A percentile compares a stretch with the other conserved stretches of the same genome.
Conservation (phyloP, 2,797 vertebrate species). For the Phataginus tricuspis region DNA sequence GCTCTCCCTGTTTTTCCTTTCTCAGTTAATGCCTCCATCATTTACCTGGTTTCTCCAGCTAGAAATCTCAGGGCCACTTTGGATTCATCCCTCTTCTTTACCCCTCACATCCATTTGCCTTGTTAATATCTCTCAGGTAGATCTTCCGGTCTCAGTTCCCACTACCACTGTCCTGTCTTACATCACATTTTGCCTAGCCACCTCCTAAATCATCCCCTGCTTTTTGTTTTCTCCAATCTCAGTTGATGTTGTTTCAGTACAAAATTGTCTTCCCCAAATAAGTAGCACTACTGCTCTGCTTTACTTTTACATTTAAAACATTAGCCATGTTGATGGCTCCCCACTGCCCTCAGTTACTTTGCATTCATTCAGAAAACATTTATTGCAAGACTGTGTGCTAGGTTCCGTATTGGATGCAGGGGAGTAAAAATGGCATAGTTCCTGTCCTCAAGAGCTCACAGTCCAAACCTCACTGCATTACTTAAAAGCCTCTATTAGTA, state of each 20-base stretch:
- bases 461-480: not conserved
- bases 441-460: not conserved
- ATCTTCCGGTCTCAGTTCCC: not conserved
- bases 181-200: not conserved
- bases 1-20: not conserved
- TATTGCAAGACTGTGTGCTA: not conserved
- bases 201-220: not conserved
- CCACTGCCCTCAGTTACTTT: not conserved
- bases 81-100: not conserved
- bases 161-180: not conserved
- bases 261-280: not conserved
- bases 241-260: not conserved
- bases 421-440: not conserved
- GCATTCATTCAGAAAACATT: not conserved
- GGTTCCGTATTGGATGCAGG: not conserved
- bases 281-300: not conserved
- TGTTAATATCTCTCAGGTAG: not conserved
- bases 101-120: not conserved
- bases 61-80: not conserved
- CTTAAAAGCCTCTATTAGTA: not conserved
- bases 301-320: too few species aligned
- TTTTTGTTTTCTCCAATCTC: not conserved
- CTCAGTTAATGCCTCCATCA: not conserved
- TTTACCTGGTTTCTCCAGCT: not conserved
- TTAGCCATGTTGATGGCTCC: not conserved